These are phyloP conservation scores for Chrysodeixis includens DNA, from an alignment of 2,888 invertebrate species.

Conservation along the genomic window DNA sequence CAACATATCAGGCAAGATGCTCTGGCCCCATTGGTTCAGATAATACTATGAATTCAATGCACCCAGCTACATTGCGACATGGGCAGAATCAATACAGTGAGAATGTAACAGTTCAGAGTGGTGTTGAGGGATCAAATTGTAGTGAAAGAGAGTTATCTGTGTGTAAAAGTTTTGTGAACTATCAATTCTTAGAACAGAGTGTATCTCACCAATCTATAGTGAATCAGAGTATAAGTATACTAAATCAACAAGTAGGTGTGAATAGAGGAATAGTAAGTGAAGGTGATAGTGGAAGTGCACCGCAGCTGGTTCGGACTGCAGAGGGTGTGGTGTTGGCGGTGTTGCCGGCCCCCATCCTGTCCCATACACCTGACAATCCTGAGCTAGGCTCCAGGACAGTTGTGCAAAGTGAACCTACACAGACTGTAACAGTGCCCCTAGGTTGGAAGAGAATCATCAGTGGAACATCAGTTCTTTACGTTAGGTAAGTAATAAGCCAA, in stretches of 20 bases:
- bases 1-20: conserved; percentile 79
- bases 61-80: conserved; percentile 71
- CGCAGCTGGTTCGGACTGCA: conserved; percentile 84
- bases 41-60: conserved; percentile 77
- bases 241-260: conserved; percentile 87
- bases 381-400: conserved; percentile 76
- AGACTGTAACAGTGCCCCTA: conserved; percentile 84
- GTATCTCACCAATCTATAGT: conserved; percentile 87
- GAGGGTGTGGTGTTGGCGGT: conserved; percentile 86
- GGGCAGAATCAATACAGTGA: conserved; percentile 79
- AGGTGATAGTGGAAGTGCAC: conserved; percentile 72
- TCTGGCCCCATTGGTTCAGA: conserved; percentile 67
- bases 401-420: conserved; percentile 79
- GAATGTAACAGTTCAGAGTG: conserved; percentile 76
- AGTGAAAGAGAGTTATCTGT: conserved; percentile 79
- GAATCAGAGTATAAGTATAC: conserved; percentile 87
- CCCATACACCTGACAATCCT: conserved; percentile 69
- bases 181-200: conserved; percentile 88
- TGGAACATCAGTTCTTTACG: conserved; percentile 81
- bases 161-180: conserved; percentile 85
- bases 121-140: conserved; percentile 75
- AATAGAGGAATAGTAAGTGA: conserved; percentile 79
- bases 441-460: conserved; percentile 87
- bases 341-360: conserved; percentile 73
- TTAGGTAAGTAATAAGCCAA: conserved; percentile 72